Evolutionary conservation across 2,888 invertebrate species (phyloP).

Genomic region (Diplolepis rosae): DNA sequence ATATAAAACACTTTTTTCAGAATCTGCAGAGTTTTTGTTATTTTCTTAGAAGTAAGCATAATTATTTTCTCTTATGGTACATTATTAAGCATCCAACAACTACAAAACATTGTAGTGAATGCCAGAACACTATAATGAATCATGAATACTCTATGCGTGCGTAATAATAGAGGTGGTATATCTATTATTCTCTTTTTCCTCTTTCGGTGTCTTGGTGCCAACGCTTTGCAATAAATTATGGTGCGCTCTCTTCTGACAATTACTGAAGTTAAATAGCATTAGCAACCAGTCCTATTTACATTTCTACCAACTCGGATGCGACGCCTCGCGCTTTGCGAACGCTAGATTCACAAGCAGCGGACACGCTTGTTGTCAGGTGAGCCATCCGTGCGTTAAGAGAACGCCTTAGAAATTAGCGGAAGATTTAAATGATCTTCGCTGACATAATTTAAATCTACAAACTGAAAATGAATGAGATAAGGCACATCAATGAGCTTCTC

Average conservation of each 20-base stretch:
- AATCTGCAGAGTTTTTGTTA: no score
- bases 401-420: slow-evolving; percentile 49
- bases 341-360: neutral
- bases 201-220: slow-evolving; percentile 18
- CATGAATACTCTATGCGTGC: neutral
- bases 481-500: slow-evolving; percentile 13
- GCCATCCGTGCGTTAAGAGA: slow-evolving; percentile 38
- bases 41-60: no score
- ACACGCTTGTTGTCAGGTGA: slow-evolving; percentile 43
- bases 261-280: slow-evolving; percentile 51
- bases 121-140: neutral
- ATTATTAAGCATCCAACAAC: no score
- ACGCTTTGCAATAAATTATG: slow-evolving; percentile 43
- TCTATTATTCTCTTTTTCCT: slow-evolving; percentile 1
- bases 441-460: slow-evolving; percentile 1
- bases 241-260: slow-evolving; percentile 49
- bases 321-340: neutral
- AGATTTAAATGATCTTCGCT: slow-evolving; percentile 26
- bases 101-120: neutral
- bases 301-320: slow-evolving; percentile 34
- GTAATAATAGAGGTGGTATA: slow-evolving; percentile 6
- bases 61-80: no score
- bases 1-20: no score
- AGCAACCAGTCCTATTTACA: slow-evolving; percentile 53
- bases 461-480: slow-evolving; percentile 1